Conservation (phyloP, 2,113 vertebrate species). For the Lethenteron camtschaticum region DNA sequence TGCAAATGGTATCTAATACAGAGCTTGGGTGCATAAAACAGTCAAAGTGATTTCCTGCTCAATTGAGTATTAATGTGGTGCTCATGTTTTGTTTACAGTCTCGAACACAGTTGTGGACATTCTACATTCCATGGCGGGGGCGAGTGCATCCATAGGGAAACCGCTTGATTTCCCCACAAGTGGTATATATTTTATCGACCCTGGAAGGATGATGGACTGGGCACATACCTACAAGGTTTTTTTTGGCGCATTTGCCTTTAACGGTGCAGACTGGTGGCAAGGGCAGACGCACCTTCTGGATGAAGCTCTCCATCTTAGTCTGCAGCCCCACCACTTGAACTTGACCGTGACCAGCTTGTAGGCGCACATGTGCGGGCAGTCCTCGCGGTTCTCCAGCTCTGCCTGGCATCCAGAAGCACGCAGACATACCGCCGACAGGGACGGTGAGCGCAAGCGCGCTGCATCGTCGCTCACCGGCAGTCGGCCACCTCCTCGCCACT, state of each 20-base stretch:
- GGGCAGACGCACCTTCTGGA: constrained; percentile 41
- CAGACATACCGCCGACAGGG: too few relatives aligned
- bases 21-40: too few relatives aligned
- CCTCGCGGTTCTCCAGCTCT: constrained; percentile 36
- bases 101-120: neutral
- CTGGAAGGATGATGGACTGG: neutral
- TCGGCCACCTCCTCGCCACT: too few relatives aligned
- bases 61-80: too few relatives aligned
- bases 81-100: too few relatives aligned
- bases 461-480: too few relatives aligned
- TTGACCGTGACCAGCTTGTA: constrained; percentile 90
- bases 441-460: too few relatives aligned
- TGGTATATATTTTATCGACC: neutral
- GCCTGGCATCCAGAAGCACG: constrained; percentile 22
- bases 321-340: constrained; percentile 80
- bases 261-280: neutral
- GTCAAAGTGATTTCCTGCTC: too few relatives aligned
- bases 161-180: neutral
- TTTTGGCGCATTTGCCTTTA: neutral
- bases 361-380: constrained; percentile 73
- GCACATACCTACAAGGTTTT: neutral
- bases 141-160: neutral
- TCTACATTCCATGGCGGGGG: neutral
- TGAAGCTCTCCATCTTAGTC: constrained; percentile 64
- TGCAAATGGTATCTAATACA: too few relatives aligned